These are phyloP conservation scores for Drosophila virilis DNA, from an alignment of 1,140 invertebrate genomes.

Conservation along the genomic window DNA sequence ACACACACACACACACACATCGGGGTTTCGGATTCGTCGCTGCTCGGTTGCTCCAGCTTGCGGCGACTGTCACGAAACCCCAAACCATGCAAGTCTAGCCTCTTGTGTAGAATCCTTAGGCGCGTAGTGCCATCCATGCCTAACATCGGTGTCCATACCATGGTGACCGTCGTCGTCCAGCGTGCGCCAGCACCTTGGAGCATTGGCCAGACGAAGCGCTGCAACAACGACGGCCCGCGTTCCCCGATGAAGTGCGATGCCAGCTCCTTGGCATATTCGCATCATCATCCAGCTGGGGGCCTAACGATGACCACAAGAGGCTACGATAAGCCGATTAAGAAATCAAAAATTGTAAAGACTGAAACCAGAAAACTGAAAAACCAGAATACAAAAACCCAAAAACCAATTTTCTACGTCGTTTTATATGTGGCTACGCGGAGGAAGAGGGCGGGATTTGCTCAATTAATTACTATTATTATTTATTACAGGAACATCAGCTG, in stretches of 20 bases:
- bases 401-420: background rate
- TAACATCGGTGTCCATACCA: slow-evolving; percentile 17
- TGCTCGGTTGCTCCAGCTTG: slow-evolving; percentile 47
- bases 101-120: slow-evolving; percentile 66
- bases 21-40: slow-evolving; percentile 53
- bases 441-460: background rate
- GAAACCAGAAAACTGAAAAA: slow-evolving; percentile 46
- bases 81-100: slow-evolving; percentile 19
- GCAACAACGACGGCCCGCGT: slow-evolving; percentile 29
- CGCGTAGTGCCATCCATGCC: slow-evolving; percentile 50
- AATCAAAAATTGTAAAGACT: slow-evolving; percentile 41
- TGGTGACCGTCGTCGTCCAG: slow-evolving; percentile 24
- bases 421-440: background rate
- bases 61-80: slow-evolving; percentile 42
- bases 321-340: slow-evolving; percentile 19
- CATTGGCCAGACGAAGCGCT: slow-evolving; percentile 30
- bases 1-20: slow-evolving; percentile 7
- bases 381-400: slow-evolving; percentile 7
- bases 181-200: slow-evolving; percentile 49
- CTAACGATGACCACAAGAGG: slow-evolving; percentile 58
- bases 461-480: too few species aligned
- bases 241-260: slow-evolving; percentile 30
- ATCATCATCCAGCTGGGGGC: slow-evolving; percentile 45
- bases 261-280: background rate
- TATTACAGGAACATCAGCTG: too few species aligned